Conservation (phyloP, 2,797 vertebrate species). For the Alca torda region DNA sequence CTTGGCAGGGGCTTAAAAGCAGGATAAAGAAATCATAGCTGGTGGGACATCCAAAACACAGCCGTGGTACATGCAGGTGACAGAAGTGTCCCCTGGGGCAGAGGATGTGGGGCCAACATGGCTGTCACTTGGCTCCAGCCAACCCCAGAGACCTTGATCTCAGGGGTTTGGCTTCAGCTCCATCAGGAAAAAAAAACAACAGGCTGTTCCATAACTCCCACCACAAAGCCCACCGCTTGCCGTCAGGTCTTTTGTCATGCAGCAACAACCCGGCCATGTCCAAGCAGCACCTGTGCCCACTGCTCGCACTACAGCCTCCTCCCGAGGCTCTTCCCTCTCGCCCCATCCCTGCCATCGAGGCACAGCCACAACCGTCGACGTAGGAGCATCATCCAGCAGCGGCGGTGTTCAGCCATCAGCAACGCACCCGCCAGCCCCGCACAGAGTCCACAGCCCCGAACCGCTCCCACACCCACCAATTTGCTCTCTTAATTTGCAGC, state of each 20-base stretch:
- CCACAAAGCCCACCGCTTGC: neutral
- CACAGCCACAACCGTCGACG: neutral
- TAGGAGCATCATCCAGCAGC: neutral
- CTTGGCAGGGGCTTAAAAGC: neutral
- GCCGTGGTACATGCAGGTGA: neutral
- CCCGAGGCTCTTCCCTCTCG: neutral
- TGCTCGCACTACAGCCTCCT: neutral
- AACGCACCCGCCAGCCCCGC: neutral
- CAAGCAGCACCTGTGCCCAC: neutral
- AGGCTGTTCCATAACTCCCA: neutral
- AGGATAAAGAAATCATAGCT: neutral
- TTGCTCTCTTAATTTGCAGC: neutral
- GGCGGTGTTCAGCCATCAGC: rapidly evolving
- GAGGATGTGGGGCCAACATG: neutral
- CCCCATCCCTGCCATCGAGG: neutral
- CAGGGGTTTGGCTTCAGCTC: neutral
- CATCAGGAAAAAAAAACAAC: neutral
- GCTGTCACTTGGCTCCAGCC: neutral
- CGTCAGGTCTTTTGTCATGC: rapidly evolving
- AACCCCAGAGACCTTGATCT: neutral
- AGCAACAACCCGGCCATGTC: rapidly evolving
- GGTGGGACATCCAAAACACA: neutral
- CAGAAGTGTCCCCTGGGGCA: neutral
- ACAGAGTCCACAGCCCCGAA: neutral
- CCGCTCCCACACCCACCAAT: neutral